Conservation (phyloP, 2,888 invertebrate genomes). For the Ferrisia virgata region DNA sequence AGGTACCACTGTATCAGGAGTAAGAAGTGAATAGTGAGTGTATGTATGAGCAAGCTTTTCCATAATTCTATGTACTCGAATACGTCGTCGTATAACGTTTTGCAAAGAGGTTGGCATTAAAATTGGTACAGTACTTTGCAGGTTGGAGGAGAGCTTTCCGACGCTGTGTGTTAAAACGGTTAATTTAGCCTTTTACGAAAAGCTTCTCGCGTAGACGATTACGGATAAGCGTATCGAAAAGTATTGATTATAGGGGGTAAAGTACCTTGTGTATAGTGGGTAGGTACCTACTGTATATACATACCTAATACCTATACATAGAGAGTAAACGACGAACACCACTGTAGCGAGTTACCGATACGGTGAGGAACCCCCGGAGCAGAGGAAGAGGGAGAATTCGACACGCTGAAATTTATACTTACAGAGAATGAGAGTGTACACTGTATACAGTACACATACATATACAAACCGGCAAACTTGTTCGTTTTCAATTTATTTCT, state of each 20-base stretch:
- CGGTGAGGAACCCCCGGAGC: background rate
- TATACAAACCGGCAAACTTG: slow-evolving; percentile 1
- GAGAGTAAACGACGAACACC: background rate
- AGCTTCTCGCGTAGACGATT: background rate
- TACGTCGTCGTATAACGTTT: too few species aligned
- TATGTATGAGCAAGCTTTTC: too few species aligned
- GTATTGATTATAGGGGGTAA: slow-evolving; percentile 21
- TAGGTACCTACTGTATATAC: background rate
- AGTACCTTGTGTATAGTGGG: too few species aligned
- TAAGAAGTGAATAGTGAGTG: too few species aligned
- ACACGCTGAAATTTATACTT: slow-evolving; percentile 20
- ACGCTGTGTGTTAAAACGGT: background rate
- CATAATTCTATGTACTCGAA: too few species aligned
- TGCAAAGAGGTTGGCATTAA: background rate
- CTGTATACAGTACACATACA: background rate
- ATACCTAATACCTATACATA: background rate
- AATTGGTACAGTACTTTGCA: background rate
- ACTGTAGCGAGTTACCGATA: background rate
- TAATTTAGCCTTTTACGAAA: background rate
- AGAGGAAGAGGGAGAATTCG: background rate
- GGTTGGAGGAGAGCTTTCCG: background rate
- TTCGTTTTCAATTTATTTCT: slow-evolving; percentile 42
- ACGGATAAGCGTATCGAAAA: slow-evolving; percentile 8
- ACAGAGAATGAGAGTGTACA: too few species aligned
- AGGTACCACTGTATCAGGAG: too few species aligned